Evolutionary conservation across 2,113 vertebrate species (phyloP).

Genomic region (Felis catus): DNA sequence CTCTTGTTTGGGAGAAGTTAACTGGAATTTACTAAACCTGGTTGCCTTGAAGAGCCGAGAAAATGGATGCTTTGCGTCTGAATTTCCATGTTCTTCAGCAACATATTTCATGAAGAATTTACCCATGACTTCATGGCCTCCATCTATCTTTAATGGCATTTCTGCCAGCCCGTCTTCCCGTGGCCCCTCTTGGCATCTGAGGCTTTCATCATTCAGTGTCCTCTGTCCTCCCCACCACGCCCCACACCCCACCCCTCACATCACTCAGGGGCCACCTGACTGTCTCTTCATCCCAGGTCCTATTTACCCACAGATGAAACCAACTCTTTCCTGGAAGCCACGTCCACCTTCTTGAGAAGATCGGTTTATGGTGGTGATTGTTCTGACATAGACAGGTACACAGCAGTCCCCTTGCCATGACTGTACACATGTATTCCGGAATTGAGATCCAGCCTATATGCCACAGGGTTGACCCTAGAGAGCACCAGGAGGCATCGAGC

Average conservation of each 20-base stretch:
- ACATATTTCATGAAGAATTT: conserved; percentile 27
- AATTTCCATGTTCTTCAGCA: conserved; percentile 7
- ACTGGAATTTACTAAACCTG: neutral
- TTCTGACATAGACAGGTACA: accelerated
- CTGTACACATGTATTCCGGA: accelerated
- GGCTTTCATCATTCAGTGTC: neutral
- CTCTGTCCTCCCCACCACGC: neutral
- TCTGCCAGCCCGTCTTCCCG: neutral
- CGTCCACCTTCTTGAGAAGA: neutral
- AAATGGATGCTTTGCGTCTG: neutral
- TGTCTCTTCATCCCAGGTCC: neutral
- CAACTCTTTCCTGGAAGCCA: neutral
- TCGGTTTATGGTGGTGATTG: accelerated
- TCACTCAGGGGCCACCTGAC: neutral
- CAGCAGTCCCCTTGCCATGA: accelerated
- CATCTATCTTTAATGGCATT: conserved; percentile 41
- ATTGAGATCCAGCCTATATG: accelerated
- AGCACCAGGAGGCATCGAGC: accelerated
- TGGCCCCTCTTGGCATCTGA: neutral
- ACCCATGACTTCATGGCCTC: neutral
- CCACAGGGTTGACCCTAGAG: accelerated
- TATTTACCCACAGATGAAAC: neutral
- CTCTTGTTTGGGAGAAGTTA: neutral
- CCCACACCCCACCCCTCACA: accelerated
- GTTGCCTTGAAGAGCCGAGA: neutral